Base-by-base conservation (phyloP, 2,888 invertebrate species). In the Campoplex capitator region DNA sequence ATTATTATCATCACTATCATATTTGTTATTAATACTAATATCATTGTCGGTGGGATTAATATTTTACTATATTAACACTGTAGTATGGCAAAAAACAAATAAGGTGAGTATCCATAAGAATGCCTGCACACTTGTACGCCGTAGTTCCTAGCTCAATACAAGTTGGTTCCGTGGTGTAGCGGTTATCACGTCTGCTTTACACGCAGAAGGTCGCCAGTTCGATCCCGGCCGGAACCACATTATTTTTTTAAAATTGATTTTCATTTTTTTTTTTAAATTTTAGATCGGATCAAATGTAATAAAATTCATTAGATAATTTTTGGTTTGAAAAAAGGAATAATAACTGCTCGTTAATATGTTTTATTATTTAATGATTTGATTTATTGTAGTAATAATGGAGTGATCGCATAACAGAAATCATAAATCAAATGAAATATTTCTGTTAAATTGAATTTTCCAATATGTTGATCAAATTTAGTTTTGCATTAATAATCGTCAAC, bases 201-300 rank as follows among this genome's bases (percentile, higher is more conserved):
- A 95, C 95, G 95, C 95, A 95, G 95, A 95, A 95, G 95, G 95
- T 94, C 95, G 95, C 95, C 95, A 94, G 95, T 95, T 95, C 95
- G 95, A 95, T 95, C 95, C 95, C 95, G 95, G 95, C 95, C 95
- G 95, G 95, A 95, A 95, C 94, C 95, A 95, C 87, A 65, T 82
- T 90, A 89, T 92, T 84, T 54, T 67, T 81, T 89, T 81, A 28
- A 23, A 23, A 23, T 51, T 88, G 83, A 88, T 88, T 85, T 45
- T 83, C 28, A 62, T 56, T 56, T 58, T 58, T 58, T 58, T 28
- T 58, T 32, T 70, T 18, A 18, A 9, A 42, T 42, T 9, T 42
- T 35, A 23, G 0, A 23, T 23, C 23, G 23, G 23, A 23, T 11
- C 18, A 1, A 45, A 1, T 16, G 23, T 18, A 6, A 65, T 23